Percentiles rank a stretch among this genome's conserved stretches.
Conservation (phyloP, 2,113 vertebrate species). For the Diadophis punctatus region DNA sequence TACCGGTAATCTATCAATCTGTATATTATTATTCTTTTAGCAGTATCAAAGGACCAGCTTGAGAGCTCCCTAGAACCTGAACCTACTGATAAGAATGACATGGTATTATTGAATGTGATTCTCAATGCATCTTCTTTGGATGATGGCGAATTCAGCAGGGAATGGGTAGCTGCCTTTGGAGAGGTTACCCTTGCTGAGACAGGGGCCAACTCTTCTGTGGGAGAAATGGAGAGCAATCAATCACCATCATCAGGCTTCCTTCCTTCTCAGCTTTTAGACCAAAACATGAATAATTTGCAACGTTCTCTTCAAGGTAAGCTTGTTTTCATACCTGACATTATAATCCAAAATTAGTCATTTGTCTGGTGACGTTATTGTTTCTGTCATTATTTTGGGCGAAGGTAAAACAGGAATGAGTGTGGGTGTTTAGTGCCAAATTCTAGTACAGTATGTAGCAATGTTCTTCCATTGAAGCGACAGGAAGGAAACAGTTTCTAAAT, state of each 20-base stretch:
- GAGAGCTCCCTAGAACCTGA: slow-evolving; percentile 63
- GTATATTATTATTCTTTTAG: slow-evolving; percentile 2
- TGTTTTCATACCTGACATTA: neutral
- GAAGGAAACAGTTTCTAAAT: neutral
- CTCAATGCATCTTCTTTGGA: slow-evolving; percentile 81
- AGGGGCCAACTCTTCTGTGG: slow-evolving; percentile 13
- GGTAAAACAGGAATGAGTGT: neutral
- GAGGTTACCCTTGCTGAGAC: slow-evolving; percentile 59
- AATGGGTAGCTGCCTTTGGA: slow-evolving; percentile 89
- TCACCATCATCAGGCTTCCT: slow-evolving; percentile 73
- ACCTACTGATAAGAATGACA: slow-evolving; percentile 74
- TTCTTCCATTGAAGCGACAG: neutral
- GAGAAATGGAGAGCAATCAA: slow-evolving; percentile 64
- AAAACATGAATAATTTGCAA: slow-evolving; percentile 79
- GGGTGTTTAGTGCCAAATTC: neutral
- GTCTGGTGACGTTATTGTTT: neutral
- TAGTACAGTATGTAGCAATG: neutral
- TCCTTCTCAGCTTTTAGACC: slow-evolving; percentile 91
- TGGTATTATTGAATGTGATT: slow-evolving; percentile 85
- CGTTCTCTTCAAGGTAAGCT: slow-evolving; percentile 76
- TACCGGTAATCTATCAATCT: neutral
- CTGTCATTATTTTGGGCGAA: neutral
- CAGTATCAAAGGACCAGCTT: slow-evolving; percentile 65
- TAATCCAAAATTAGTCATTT: neutral
- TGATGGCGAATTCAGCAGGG: slow-evolving; percentile 79